These are phyloP conservation scores for Leucoraja erinaceus DNA, from an alignment of 2,113 vertebrate genomes.

Conservation along the genomic window DNA sequence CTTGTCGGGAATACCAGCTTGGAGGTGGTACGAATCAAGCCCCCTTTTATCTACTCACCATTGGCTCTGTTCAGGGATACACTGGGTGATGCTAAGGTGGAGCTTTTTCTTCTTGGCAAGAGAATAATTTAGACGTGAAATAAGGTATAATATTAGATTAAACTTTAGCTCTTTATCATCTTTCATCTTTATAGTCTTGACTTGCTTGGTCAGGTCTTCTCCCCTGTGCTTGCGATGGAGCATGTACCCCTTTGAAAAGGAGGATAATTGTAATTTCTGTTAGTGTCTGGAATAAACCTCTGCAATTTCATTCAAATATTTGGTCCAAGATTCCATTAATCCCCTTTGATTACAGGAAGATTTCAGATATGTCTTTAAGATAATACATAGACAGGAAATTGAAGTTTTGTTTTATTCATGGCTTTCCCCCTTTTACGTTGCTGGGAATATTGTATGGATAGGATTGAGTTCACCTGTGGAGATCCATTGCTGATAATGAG, in stretches of 20 bases:
- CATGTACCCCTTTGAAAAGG: not conserved
- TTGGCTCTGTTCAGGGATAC: not conserved
- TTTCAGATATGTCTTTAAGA: not conserved
- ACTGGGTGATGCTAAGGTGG: not conserved
- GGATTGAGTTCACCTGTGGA: not conserved
- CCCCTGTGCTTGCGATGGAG: not conserved
- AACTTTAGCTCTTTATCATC: not conserved
- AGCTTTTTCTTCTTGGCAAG: not conserved
- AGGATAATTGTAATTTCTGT: not conserved
- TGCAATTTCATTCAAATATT: not conserved
- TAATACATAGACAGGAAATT: not conserved
- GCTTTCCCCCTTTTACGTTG: not conserved
- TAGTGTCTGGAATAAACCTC: not conserved
- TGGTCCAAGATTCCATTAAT: not conserved
- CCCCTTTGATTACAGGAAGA: not conserved
- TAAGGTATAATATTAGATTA: not conserved
- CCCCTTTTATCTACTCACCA: not conserved
- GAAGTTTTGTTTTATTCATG: not conserved
- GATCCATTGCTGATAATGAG: not conserved
- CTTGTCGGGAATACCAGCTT: not conserved
- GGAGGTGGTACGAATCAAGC: not conserved
- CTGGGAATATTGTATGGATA: not conserved
- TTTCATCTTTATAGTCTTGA: not conserved
- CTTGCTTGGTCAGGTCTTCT: not conserved
- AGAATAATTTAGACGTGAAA: not conserved